A percentile compares a stretch with the other conserved stretches of the same genome.
phyloP scores from a whole-genome alignment of 2,113 vertebrate genomes.

The Mustelus asterias region DNA sequence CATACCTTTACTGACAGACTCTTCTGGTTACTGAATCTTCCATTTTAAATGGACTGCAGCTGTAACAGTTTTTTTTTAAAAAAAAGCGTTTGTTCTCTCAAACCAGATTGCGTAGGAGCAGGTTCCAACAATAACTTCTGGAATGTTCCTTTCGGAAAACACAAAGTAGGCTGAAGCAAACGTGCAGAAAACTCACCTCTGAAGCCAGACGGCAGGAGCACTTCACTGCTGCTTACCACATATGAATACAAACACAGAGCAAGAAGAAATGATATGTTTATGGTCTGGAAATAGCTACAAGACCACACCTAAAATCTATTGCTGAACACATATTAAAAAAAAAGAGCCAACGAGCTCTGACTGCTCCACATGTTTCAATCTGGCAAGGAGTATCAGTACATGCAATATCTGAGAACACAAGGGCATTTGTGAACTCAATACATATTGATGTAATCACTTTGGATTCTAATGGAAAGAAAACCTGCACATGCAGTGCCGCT shows the following conservation, averaged over 20 bases:
- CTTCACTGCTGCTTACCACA: constrained; percentile 30
- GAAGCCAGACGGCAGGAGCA: background rate
- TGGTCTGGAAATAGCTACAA: constrained; percentile 22
- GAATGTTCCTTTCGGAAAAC: constrained; percentile 21
- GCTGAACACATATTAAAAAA: background rate
- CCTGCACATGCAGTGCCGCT: background rate
- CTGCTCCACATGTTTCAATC: constrained; percentile 36
- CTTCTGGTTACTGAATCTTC: constrained; percentile 4
- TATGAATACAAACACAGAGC: background rate
- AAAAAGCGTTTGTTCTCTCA: constrained; percentile 24
- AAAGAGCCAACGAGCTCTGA: constrained; percentile 17
- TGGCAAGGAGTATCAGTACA: constrained; percentile 31
- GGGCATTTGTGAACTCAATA: constrained; percentile 33
- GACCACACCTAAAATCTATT: constrained; percentile 36
- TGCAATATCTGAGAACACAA: constrained; percentile 25
- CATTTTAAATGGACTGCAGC: constrained; percentile 4
- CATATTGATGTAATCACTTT: constrained; percentile 36
- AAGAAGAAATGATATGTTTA: constrained; percentile 20
- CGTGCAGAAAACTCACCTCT: constrained; percentile 31
- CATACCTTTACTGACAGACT: constrained; percentile 2
- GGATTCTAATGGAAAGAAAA: constrained; percentile 25
- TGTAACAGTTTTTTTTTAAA: background rate
- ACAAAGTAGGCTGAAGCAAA: background rate
- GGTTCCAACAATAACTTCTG: constrained; percentile 31
- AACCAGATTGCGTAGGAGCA: constrained; percentile 1